phyloP scores from a whole-genome alignment of 2,797 vertebrate species.

The Coregonus suidteri region DNA sequence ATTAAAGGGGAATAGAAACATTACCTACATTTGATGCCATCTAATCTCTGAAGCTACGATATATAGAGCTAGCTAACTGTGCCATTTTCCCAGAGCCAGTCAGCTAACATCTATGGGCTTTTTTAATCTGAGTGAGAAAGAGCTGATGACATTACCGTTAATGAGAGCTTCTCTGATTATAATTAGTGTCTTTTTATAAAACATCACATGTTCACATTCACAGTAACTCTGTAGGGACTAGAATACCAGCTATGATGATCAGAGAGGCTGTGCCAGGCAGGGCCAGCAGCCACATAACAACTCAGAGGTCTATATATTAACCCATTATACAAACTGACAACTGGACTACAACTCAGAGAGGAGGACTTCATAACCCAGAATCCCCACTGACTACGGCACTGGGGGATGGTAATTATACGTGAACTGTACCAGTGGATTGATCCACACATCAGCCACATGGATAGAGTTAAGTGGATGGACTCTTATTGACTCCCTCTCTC shows the following conservation, averaged over 20 bases:
- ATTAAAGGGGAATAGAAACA: not conserved
- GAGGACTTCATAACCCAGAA: not conserved
- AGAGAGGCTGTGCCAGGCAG: not conserved
- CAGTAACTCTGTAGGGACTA: slow-evolving; percentile 49
- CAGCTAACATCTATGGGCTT: slow-evolving; percentile 34
- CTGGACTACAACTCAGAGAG: not conserved
- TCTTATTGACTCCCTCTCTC: not conserved
- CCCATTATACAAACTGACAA: slow-evolving; percentile 10
- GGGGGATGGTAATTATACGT: not conserved
- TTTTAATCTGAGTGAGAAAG: slow-evolving; percentile 32
- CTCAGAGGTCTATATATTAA: slow-evolving; percentile 13
- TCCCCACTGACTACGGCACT: not conserved
- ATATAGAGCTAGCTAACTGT: slow-evolving; percentile 32
- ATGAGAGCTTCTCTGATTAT: slow-evolving; percentile 55
- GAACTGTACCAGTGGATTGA: too few species aligned
- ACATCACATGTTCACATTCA: slow-evolving; percentile 30
- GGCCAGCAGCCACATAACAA: not conserved
- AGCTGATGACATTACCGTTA: slow-evolving; percentile 60
- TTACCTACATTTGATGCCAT: not conserved
- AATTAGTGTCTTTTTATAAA: slow-evolving; percentile 76
- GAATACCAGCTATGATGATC: slow-evolving; percentile 17
- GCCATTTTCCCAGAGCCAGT: slow-evolving; percentile 36
- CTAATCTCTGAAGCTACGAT: not conserved
- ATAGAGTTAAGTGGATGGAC: not conserved
- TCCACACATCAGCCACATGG: not conserved